Percentiles rank a stretch among this genome's conserved stretches.
Conservation (phyloP, 92 coral and sea anemone species). For the Bergia puertoricense region DNA sequence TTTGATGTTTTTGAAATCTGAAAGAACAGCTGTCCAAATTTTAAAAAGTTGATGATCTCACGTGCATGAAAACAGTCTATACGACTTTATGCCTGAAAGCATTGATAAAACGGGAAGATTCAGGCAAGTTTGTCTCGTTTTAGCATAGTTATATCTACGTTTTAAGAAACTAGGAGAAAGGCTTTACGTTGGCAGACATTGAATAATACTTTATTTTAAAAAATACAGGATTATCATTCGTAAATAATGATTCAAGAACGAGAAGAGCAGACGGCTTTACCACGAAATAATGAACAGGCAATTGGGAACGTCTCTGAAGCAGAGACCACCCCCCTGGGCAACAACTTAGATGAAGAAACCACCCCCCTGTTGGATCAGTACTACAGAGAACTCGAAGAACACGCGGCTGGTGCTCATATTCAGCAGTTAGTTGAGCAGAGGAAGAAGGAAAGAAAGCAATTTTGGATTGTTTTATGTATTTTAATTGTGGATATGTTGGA, state of each 20-base stretch:
- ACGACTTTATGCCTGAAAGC: no score
- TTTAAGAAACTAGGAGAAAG: no score
- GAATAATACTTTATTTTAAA: no score
- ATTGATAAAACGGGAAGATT: no score
- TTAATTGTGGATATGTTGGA: slow-evolving; percentile 73
- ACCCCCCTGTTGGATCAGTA: not conserved
- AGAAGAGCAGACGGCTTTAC: not conserved
- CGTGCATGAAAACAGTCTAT: no score
- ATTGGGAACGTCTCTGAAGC: not conserved
- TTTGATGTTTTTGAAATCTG: no score
- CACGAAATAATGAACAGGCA: not conserved
- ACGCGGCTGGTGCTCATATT: not conserved
- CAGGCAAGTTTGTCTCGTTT: no score
- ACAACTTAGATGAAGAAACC: not conserved
- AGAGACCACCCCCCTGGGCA: not conserved
- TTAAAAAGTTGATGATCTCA: no score
- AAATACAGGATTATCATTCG: no score
- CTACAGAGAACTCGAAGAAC: slow-evolving; percentile 21
- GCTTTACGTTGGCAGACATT: no score
- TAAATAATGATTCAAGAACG: not conserved
- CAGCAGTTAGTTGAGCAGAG: not conserved
- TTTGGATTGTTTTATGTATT: slow-evolving; percentile 62
- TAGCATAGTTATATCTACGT: no score
- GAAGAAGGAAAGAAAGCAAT: slow-evolving; percentile 33
- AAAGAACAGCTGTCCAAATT: no score